These are phyloP conservation scores for Antheraea assamensis DNA, from an alignment of 2,888 invertebrate species.

Conservation along the genomic window DNA sequence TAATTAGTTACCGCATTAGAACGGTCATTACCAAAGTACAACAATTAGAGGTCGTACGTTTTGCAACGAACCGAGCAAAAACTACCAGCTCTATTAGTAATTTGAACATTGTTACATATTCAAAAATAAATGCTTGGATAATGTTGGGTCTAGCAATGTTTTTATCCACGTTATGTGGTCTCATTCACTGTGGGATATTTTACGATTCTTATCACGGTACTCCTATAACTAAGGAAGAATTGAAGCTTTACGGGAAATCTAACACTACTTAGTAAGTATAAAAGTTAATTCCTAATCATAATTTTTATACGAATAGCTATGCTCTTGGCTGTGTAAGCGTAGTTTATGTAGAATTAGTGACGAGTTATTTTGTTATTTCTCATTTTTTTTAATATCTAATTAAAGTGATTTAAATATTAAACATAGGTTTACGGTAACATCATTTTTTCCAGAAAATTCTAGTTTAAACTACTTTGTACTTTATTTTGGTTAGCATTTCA, in stretches of 20 bases:
- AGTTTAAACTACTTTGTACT: no score
- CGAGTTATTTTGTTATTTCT: no score
- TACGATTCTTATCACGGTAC: constrained; percentile 53
- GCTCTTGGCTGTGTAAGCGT: no score
- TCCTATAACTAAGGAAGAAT: constrained; percentile 44
- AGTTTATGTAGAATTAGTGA: no score
- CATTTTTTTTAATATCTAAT: no score
- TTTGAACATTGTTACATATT: not conserved
- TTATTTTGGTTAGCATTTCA: no score
- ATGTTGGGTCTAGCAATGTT: constrained; percentile 38
- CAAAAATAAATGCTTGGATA: not conserved
- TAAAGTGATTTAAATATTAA: no score
- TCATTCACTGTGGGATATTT: constrained; percentile 33
- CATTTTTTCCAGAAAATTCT: no score
- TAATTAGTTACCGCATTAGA: not conserved
- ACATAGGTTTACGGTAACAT: no score
- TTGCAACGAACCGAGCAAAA: not conserved
- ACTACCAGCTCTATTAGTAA: no score
- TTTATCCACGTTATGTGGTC: constrained; percentile 28
- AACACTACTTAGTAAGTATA: constrained; percentile 60
- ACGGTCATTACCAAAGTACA: not conserved
- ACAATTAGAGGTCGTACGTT: not conserved
- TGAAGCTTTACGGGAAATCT: constrained; percentile 45
- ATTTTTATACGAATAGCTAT: no score
- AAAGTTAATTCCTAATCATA: not conserved